These are phyloP conservation scores for Drosophila tani DNA, from an alignment of 1,140 invertebrate species.

Conservation along the genomic window DNA sequence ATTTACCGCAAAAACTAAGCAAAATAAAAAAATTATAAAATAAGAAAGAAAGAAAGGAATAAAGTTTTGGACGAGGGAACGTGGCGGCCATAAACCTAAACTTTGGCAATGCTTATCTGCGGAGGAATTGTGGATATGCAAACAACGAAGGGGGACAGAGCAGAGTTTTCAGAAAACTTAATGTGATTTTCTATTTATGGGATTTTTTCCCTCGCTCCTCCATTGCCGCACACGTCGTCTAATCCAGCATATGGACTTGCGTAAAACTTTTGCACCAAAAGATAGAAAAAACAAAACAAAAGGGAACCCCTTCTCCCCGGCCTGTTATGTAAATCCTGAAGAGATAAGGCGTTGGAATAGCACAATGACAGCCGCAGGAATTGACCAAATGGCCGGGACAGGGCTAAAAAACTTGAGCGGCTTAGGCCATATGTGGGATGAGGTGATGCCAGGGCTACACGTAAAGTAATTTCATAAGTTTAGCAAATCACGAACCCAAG, in stretches of 20 bases:
- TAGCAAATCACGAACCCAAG: constrained; percentile 81
- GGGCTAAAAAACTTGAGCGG: constrained; percentile 41
- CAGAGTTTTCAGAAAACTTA: constrained; percentile 68
- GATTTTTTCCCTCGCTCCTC: constrained; percentile 49
- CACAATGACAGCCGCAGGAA: constrained; percentile 84
- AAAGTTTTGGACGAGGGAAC: constrained; percentile 47
- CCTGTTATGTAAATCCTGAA: constrained; percentile 80
- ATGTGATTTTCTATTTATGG: constrained; percentile 83
- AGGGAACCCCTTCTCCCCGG: constrained; percentile 7
- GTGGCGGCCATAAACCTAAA: constrained; percentile 71
- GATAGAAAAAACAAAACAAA: constrained; percentile 14
- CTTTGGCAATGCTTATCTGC: constrained; percentile 75
- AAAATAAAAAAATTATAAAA: constrained; percentile 42
- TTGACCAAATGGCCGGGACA: constrained; percentile 75
- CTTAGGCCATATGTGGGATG: constrained; percentile 11
- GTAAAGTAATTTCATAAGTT: constrained; percentile 84
- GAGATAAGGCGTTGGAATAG: constrained; percentile 83
- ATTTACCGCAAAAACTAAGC: constrained; percentile 26
- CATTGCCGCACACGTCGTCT: constrained; percentile 33
- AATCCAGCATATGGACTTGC: constrained; percentile 80
- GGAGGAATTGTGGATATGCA: constrained; percentile 67
- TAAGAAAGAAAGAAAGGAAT: constrained; percentile 22
- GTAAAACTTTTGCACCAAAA: constrained; percentile 72
- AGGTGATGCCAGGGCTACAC: constrained; percentile 53
- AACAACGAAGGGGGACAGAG: constrained; percentile 53